Conservation (phyloP, 2,113 vertebrate species). For the Nicator chloris region DNA sequence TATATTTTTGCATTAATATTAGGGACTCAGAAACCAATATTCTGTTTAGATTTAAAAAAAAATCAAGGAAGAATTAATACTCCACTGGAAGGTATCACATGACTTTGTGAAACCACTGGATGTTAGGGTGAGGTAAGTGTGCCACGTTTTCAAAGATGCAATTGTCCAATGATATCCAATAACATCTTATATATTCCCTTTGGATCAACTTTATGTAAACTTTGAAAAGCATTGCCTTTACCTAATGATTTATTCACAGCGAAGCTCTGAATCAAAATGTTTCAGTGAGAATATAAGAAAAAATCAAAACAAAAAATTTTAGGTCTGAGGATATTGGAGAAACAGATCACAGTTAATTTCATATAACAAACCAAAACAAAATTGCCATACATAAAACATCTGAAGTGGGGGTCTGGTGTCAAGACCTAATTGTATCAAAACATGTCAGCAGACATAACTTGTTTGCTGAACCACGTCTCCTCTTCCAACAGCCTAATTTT, state of each 20-base stretch:
- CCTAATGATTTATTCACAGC: not conserved
- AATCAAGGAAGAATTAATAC: not conserved
- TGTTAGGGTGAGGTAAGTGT: not conserved
- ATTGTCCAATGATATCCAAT: not conserved
- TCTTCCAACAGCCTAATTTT: not conserved
- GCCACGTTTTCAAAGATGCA: not conserved
- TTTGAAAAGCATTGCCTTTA: not conserved
- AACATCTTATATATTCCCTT: not conserved
- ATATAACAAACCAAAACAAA: not conserved
- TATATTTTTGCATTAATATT: not conserved
- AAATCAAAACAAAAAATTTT: not conserved
- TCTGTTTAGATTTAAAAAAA: not conserved
- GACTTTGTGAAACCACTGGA: not conserved
- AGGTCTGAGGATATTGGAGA: not conserved
- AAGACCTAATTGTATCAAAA: not conserved
- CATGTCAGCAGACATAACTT: not conserved
- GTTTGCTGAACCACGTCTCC: not conserved
- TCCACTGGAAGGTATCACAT: not conserved
- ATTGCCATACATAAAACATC: not conserved
- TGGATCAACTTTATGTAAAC: not conserved
- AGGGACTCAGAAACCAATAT: not conserved
- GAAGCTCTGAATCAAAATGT: not conserved
- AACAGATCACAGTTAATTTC: not conserved
- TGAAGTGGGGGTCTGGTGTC: not conserved
- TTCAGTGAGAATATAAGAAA: not conserved